Evolutionary conservation across 2,113 vertebrate genomes (phyloP).

Genomic region (Puffinus mauretanicus): DNA sequence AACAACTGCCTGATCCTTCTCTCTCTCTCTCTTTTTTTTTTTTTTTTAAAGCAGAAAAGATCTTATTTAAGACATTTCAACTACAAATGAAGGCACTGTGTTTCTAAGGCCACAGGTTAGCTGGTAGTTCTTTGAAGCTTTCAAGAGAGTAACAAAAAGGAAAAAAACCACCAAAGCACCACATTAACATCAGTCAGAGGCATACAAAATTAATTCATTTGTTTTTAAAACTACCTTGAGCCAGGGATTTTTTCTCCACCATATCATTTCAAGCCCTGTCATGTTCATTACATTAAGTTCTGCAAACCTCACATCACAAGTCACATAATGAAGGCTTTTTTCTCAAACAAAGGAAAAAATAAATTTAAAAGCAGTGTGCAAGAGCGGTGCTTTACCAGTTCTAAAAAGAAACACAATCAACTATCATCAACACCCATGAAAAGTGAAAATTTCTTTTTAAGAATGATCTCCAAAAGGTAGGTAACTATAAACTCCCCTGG

Average conservation of each 20-base stretch:
- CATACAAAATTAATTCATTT: neutral
- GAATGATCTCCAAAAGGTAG: neutral
- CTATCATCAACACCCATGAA: neutral
- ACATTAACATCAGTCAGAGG: neutral
- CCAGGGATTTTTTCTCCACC: neutral
- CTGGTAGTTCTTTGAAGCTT: neutral
- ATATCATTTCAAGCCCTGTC: neutral
- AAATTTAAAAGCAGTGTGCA: neutral
- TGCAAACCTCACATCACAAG: neutral
- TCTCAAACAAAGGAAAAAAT: neutral
- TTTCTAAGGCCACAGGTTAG: neutral
- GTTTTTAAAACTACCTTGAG: neutral
- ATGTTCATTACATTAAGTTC: neutral
- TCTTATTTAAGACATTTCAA: neutral
- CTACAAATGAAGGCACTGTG: neutral
- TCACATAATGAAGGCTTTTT: neutral
- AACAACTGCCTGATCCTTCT: neutral
- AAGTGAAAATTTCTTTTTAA: neutral
- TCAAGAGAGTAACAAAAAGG: neutral
- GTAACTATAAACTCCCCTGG: neutral
- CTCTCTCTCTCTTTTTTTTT: too few species aligned
- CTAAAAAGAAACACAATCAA: neutral
- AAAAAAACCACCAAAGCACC: neutral
- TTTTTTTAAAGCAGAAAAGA: neutral
- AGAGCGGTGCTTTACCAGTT: neutral